Evolutionary conservation across 53 echinoderm and acorn worm genomes (phyloP).

Genomic region (Antedon mediterranea): DNA sequence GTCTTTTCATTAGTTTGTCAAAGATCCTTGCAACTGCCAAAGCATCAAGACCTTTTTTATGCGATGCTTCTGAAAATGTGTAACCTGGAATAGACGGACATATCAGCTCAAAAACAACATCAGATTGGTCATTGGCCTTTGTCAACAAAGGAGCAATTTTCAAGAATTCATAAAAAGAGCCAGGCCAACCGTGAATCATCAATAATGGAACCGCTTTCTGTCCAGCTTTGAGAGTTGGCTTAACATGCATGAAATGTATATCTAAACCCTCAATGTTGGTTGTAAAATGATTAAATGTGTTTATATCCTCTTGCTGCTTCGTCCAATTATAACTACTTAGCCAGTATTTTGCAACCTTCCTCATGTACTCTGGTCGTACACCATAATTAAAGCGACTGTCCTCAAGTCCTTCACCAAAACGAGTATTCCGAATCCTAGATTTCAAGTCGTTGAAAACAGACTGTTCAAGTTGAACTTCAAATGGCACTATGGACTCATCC

Average conservation of each 20-base stretch:
- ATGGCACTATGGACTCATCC: slow-evolving; percentile 41
- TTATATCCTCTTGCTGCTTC: slow-evolving; percentile 43
- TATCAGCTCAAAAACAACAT: slow-evolving; percentile 68
- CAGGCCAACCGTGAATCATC: slow-evolving; percentile 86
- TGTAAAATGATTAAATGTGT: slow-evolving; percentile 51
- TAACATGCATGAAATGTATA: slow-evolving; percentile 58
- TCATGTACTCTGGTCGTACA: slow-evolving; percentile 57
- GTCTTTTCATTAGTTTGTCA: slow-evolving; percentile 56
- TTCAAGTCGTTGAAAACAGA: slow-evolving; percentile 34
- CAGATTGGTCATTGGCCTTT: slow-evolving; percentile 53
- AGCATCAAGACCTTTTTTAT: slow-evolving; percentile 49
- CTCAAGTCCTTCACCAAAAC: slow-evolving; percentile 54
- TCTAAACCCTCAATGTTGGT: slow-evolving; percentile 83
- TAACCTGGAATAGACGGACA: slow-evolving; percentile 82
- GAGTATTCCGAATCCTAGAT: slow-evolving; percentile 6
- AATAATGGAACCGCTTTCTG: slow-evolving; percentile 62
- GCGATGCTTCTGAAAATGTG: slow-evolving; percentile 77
- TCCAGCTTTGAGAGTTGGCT: slow-evolving; percentile 44
- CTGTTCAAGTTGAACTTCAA: slow-evolving; percentile 29
- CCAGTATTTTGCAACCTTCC: slow-evolving; percentile 57
- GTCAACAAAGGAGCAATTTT: slow-evolving; percentile 71
- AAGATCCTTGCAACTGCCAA: slow-evolving; percentile 39
- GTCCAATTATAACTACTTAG: slow-evolving; percentile 41
- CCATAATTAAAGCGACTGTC: slow-evolving; percentile 52
- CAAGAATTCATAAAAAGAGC: slow-evolving; percentile 66